These are phyloP conservation scores for Perodicticus potto DNA, from an alignment of 2,797 vertebrate genomes.

Conservation along the genomic window DNA sequence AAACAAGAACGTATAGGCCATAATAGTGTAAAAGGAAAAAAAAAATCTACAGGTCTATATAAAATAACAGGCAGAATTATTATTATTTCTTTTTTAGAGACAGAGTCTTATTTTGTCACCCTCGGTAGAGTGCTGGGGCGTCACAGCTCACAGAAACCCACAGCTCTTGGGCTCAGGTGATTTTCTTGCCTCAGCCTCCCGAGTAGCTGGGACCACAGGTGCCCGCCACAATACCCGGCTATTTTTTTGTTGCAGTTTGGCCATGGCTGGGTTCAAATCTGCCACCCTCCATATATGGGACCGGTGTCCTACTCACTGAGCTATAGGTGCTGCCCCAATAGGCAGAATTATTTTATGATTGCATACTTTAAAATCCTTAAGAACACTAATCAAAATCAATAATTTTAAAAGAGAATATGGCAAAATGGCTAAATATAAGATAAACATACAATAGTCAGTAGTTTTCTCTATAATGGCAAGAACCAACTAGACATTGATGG, in stretches of 20 bases:
- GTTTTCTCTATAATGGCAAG: not conserved
- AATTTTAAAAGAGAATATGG: not conserved
- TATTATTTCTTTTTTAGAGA: too few relatives aligned
- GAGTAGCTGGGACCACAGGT: too few relatives aligned
- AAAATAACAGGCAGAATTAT: not conserved
- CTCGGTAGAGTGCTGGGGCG: too few relatives aligned
- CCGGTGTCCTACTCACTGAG: too few relatives aligned
- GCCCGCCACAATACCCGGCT: too few relatives aligned
- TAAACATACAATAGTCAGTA: not conserved
- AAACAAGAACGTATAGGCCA: not conserved
- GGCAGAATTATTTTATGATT: not conserved
- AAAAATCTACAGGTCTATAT: not conserved
- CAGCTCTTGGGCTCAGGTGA: too few relatives aligned
- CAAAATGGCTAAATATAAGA: not conserved
- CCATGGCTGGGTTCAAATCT: too few relatives aligned
- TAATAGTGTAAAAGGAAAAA: not conserved
- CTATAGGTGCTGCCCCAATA: not conserved
- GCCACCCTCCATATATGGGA: too few relatives aligned
- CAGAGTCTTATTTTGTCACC: too few relatives aligned
- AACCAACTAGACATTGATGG: not conserved
- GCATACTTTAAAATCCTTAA: not conserved
- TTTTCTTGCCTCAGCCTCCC: too few relatives aligned
- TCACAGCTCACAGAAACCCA: too few relatives aligned
- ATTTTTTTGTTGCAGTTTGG: too few relatives aligned
- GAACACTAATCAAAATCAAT: not conserved